Base-by-base conservation (phyloP, 2,113 vertebrate species). In the Synodontis membranacea region DNA sequence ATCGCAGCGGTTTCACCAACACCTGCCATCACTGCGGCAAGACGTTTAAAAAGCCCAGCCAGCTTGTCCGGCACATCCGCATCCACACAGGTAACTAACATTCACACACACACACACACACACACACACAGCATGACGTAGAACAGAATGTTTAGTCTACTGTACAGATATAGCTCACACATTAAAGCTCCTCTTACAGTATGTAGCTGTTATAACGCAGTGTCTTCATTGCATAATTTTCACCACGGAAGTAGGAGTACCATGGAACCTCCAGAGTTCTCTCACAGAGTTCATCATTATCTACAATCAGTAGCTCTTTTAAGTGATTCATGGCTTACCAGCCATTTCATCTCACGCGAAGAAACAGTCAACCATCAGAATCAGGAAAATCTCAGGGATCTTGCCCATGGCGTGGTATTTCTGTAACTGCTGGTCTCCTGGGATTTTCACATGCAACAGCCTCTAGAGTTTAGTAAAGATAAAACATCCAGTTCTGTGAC, bases 31-130 rank as follows among this genome's bases (percentile, higher is more conserved):
- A 99, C 92, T 99, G 98, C 52, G 97, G 97, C 66, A 99, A 99
- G 90, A 97, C 97, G 0, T 99, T 99, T 90, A 99, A 99, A 85
- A 99, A 99, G 87, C 98, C 98, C 0, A 99, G 98, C 87, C 98
- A 99, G 90, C 94, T 99, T 83, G 97, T 98, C 0, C 93, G 98
- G 70, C 98, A 99, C 64, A 94, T 98, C 54, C 94, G 98, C 91
- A 99, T 99, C 93, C 98, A 99, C 92, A 99, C 98, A 92, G 98
- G 98, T 99, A 91, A 56, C 23, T 79, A 23, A 14, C 15, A 21
- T 15, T 50, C 64, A 76, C n/a, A 39, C 97, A 98, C 91, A 98
- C 97, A 92, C 39, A 78, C 12, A 76, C 19, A 15, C 17, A 17
- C 23, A 50, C 64, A 68, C 64, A 68, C 28, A 15, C 62, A 64